Percentiles rank a stretch among this genome's conserved stretches.
Evolutionary conservation across 1,140 invertebrate genomes (phyloP).

Genomic region (Papilio helenus): DNA sequence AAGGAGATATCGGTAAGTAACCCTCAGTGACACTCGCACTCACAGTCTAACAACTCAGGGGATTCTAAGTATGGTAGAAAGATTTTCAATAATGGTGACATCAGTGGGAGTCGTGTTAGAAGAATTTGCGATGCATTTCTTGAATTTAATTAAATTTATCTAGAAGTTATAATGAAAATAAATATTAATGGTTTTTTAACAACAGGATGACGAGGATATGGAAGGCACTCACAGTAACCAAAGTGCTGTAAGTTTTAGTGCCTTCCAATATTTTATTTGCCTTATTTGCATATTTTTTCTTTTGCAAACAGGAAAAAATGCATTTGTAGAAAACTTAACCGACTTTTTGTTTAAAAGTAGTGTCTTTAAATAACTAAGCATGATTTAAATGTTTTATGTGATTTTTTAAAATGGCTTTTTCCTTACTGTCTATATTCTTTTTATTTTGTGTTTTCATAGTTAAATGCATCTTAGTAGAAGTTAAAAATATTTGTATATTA

Average conservation of each 20-base stretch:
- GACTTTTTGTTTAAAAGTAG: too few relatives aligned
- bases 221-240: neutral
- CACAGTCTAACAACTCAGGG: neutral
- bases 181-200: neutral
- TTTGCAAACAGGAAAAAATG: neutral
- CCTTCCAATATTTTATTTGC: neutral
- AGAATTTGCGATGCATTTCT: too few relatives aligned
- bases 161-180: too few relatives aligned
- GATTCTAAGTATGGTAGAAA: too few relatives aligned
- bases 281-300: neutral
- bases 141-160: too few relatives aligned
- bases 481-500: neutral
- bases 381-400: neutral
- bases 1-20: slow-evolving; percentile 46
- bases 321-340: too few relatives aligned
- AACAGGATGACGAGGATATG: neutral
- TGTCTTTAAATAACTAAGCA: neutral
- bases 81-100: too few relatives aligned
- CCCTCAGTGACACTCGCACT: neutral
- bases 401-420: neutral
- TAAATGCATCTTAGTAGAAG: neutral
- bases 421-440: neutral
- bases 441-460: neutral
- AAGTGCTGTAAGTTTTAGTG: slow-evolving; percentile 27
- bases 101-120: too few relatives aligned